Evolutionary conservation across 1,140 invertebrate genomes (phyloP).

Genomic region (Neocloeon triangulifer): DNA sequence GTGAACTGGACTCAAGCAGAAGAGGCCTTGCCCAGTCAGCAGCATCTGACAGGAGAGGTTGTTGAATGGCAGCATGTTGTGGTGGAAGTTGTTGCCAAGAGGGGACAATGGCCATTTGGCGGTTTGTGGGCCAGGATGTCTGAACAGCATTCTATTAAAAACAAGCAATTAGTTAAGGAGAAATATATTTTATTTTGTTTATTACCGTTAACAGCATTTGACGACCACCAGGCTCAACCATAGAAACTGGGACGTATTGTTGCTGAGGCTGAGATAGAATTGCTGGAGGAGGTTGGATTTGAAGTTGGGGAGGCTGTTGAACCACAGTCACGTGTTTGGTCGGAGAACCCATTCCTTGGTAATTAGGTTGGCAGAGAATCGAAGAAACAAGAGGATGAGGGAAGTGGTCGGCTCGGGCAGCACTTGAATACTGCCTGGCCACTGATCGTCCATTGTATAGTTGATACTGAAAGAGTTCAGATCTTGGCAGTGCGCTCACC

Average conservation of each 20-base stretch:
- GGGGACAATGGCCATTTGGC: slow-evolving; percentile 56
- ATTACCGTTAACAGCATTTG: slow-evolving; percentile 39
- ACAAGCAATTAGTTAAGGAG: slow-evolving; percentile 5
- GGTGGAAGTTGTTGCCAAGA: slow-evolving; percentile 61
- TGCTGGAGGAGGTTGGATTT: slow-evolving; percentile 42
- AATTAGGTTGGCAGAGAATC: slow-evolving; percentile 63
- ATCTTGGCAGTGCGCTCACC: no score
- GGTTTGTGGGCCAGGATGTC: slow-evolving; percentile 54
- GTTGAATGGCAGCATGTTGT: slow-evolving; percentile 48
- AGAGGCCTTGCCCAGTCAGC: slow-evolving; percentile 55
- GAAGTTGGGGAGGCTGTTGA: slow-evolving; percentile 34
- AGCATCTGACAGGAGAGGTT: slow-evolving; percentile 37
- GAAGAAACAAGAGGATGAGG: slow-evolving; percentile 71
- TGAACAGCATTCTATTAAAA: slow-evolving; percentile 45
- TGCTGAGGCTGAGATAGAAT: slow-evolving; percentile 45
- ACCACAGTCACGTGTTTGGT: slow-evolving; percentile 80
- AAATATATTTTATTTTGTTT: slow-evolving; percentile 5
- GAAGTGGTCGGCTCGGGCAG: slow-evolving; percentile 45
- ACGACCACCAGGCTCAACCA: slow-evolving; percentile 49
- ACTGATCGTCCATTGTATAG: slow-evolving; percentile 58
- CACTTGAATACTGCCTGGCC: slow-evolving; percentile 33
- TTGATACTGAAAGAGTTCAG: slow-evolving; percentile 55
- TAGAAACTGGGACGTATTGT: slow-evolving; percentile 78
- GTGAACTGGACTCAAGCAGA: slow-evolving; percentile 52
- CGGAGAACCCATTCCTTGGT: slow-evolving; percentile 61